Evolutionary conservation across 2,888 invertebrate genomes (phyloP), one percentile per base, ranked within the genome.

Genomic region (Philopedon plagiatum): DNA sequence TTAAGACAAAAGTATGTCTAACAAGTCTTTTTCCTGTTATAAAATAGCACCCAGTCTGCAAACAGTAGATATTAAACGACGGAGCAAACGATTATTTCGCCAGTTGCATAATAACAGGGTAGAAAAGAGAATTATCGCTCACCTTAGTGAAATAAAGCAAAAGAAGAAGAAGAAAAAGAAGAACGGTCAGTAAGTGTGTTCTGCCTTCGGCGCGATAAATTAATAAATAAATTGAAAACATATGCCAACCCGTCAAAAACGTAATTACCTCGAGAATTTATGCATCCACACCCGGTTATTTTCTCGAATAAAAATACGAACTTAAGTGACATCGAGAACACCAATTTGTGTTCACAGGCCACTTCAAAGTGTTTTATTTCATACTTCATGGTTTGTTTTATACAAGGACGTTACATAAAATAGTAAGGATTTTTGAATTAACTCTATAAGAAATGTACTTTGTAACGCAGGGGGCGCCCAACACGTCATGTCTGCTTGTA

Each of bases 141-240:
- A 44, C 49, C 66, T 57, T 60, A 29, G 58, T 54, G 64, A 71
- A 74, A 74, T 67, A 74, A 71, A 61, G 46, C 7, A 26, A 39
- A 13, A 15, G 15, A 11, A 39, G 39, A 39, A 39, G 37, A 37
- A 56, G 37, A 26, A 15, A 67, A 67, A 41, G 61, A 68, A 54
- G 68, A 54, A 54, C 56, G 32, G 18, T 9, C 34, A 44, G 57
- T 46, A 57, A 69, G 64, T 71, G 74, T 73, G 74, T 71, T 67
- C 69, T 57, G 71, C 69, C 73, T 57, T 67, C 62, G 70, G 73
- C 74, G 57, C 75, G 70, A 75, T 76, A 75, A 78, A 80, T 78
- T 79, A 79, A 80, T 79, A 78, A 79, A 77, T 75, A 79, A 77
- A 77, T 78, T 78, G 78, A 80, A 80, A 79, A 80, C 78, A 78